These are phyloP conservation scores for Mechanitis messenoides DNA, from an alignment of 2,888 invertebrate species.

Conservation along the genomic window DNA sequence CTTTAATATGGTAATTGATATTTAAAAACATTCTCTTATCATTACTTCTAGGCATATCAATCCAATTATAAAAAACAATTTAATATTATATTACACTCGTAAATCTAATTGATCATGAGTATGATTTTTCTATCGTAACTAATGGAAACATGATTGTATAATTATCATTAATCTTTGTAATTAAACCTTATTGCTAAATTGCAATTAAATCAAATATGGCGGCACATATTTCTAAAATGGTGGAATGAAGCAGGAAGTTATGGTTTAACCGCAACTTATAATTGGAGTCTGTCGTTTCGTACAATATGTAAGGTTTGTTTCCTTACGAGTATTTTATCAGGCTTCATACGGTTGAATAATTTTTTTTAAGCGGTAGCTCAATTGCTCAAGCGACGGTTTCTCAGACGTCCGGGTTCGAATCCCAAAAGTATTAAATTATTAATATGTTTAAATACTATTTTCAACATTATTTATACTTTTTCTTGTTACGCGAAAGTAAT, in stretches of 20 bases:
- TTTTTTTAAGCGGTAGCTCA: no score
- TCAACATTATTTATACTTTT: no score
- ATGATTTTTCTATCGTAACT: conserved; percentile 53
- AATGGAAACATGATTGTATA: conserved; percentile 48
- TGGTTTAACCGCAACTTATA: conserved; percentile 32
- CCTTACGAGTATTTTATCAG: conserved; percentile 33
- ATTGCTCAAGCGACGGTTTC: no score
- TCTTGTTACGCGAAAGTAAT: conserved; percentile 10
- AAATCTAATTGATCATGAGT: conserved; percentile 39
- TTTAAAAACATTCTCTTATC: no score
- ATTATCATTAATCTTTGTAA: conserved; percentile 58
- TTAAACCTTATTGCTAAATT: conserved; percentile 59
- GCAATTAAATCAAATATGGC: conserved; percentile 38
- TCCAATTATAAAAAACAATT: conserved; percentile 40
- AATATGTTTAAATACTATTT: no score
- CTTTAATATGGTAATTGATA: no score
- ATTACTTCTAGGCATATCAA: conserved; percentile 56
- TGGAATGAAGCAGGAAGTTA: conserved; percentile 30
- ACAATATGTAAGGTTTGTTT: conserved; percentile 36
- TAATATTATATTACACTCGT: no score
- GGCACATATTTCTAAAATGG: conserved; percentile 34
- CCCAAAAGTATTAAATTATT: no score
- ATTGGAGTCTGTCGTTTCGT: conserved; percentile 30
- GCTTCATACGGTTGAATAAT: conserved; percentile 15
- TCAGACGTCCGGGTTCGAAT: no score